Percentiles rank a stretch among this genome's conserved stretches.
Conservation (phyloP, 2,888 invertebrate genomes). For the Gryllus longicercus region DNA sequence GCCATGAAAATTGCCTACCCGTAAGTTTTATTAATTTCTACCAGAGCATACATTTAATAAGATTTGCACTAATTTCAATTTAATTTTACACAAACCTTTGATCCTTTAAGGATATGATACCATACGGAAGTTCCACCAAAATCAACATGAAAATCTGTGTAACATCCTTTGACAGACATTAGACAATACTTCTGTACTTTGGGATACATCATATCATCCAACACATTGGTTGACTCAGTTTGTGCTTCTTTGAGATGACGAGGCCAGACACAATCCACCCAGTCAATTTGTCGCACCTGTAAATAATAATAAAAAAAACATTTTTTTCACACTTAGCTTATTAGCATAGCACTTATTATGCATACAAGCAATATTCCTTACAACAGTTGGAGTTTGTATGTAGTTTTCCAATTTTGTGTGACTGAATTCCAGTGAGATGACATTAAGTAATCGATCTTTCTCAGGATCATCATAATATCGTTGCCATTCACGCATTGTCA, state of each 20-base stretch:
- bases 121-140: slow-evolving; percentile 98
- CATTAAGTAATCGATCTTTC: slow-evolving; percentile 83
- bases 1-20: too few relatives aligned
- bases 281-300: slow-evolving; percentile 85
- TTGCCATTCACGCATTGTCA: slow-evolving; percentile 97
- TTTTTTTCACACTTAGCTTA: neutral
- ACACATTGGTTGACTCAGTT: slow-evolving; percentile 86
- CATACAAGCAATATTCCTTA: slow-evolving; percentile 42
- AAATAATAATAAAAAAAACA: neutral
- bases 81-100: slow-evolving; percentile 49
- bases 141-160: slow-evolving; percentile 98
- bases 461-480: slow-evolving; percentile 86
- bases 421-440: slow-evolving; percentile 95
- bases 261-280: slow-evolving; percentile 98
- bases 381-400: slow-evolving; percentile 86
- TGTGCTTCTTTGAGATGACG: slow-evolving; percentile 90
- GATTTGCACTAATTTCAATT: too few relatives aligned
- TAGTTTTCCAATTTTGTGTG: slow-evolving; percentile 93
- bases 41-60: too few relatives aligned
- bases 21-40: too few relatives aligned
- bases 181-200: slow-evolving; percentile 95
- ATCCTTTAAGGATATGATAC: slow-evolving; percentile 93
- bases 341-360: slow-evolving; percentile 2
- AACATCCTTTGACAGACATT: slow-evolving; percentile 97
- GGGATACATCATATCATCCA: slow-evolving; percentile 95